A percentile compares a stretch with the other conserved stretches of the same genome.
Evolutionary conservation across 2,797 vertebrate genomes (phyloP).

Genomic region (Darevskia mixta): DNA sequence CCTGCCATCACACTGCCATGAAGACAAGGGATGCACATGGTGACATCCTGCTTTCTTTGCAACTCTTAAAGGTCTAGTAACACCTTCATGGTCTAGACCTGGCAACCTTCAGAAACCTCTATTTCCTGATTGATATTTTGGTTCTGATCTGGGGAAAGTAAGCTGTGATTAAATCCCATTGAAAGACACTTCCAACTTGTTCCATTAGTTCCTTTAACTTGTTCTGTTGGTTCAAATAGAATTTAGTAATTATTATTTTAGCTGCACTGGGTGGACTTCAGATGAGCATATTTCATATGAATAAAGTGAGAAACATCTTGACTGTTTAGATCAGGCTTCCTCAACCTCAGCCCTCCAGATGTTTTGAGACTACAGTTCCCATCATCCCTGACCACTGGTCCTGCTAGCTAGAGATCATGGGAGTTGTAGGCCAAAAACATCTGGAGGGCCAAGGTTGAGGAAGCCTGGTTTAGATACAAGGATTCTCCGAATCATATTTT

Average conservation of each 20-base stretch:
- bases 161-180: background rate
- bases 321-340: background rate
- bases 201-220: background rate
- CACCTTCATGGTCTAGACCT: background rate
- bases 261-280: background rate
- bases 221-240: background rate
- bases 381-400: too few species aligned
- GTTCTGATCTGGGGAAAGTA: too few species aligned
- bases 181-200: background rate
- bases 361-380: too few species aligned
- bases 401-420: too few species aligned
- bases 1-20: background rate
- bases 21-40: background rate
- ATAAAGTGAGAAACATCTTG: slow-evolving; percentile 12
- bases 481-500: slow-evolving; percentile 15
- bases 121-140: slow-evolving; percentile 8
- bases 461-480: background rate
- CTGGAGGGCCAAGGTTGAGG: too few species aligned
- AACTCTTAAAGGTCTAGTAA: background rate
- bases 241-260: background rate
- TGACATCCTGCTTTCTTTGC: background rate
- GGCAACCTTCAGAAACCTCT: background rate
- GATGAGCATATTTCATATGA: background rate
- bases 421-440: too few species aligned
- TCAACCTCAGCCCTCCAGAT: too few species aligned